phyloP scores from a whole-genome alignment of 2,888 invertebrate species.

The Xestoiulus laeticollis region DNA sequence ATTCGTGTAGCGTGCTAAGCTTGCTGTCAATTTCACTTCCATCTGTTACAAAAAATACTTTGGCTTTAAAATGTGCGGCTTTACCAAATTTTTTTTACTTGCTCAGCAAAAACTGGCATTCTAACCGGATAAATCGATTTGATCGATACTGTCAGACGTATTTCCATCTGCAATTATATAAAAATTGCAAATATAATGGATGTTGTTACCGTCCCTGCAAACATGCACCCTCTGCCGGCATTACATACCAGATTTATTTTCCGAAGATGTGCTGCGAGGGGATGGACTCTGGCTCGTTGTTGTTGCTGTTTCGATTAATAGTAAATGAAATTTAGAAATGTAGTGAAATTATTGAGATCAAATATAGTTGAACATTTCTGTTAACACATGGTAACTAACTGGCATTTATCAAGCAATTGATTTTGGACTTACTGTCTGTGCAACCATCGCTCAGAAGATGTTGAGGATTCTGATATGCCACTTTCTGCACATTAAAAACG shows the following conservation, averaged over 20 bases:
- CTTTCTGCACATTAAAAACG: slow-evolving; percentile 60
- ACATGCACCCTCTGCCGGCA: background rate
- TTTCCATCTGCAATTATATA: background rate
- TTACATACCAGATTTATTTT: slow-evolving; percentile 47
- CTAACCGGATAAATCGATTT: slow-evolving; percentile 52
- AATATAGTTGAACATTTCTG: no score
- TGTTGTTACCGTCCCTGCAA: background rate
- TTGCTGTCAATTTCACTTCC: slow-evolving; percentile 54
- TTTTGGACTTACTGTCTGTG: slow-evolving; percentile 62
- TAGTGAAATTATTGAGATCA: background rate
- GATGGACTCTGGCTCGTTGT: slow-evolving; percentile 55
- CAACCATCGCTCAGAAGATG: slow-evolving; percentile 62
- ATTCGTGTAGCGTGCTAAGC: slow-evolving; percentile 53
- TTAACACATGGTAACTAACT: background rate
- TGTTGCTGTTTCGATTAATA: slow-evolving; percentile 49
- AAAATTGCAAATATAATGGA: slow-evolving; percentile 21
- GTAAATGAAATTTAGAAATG: background rate
- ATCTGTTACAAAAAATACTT: slow-evolving; percentile 35
- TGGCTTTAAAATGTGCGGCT: background rate
- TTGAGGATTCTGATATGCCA: slow-evolving; percentile 59
- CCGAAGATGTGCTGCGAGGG: slow-evolving; percentile 51
- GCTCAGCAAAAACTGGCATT: background rate
- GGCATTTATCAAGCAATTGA: background rate
- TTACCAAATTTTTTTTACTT: background rate
- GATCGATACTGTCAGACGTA: slow-evolving; percentile 49